Evolutionary conservation across 2,797 vertebrate species (phyloP).

Genomic region (Hemibagrus guttatus): DNA sequence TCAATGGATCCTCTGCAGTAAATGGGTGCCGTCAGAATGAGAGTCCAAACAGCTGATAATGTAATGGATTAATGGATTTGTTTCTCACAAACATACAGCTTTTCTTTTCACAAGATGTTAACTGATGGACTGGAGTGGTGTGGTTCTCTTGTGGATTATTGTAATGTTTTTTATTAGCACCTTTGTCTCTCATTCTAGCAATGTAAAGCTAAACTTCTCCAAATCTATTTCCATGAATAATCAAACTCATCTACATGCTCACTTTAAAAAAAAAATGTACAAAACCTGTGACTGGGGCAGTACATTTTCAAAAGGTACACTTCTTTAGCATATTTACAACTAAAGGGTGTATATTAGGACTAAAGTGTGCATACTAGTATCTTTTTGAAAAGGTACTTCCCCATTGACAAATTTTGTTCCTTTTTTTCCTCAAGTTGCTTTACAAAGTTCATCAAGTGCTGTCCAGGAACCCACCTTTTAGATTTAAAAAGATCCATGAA

Average conservation of each 20-base stretch:
- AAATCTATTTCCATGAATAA: background rate
- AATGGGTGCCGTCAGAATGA: background rate
- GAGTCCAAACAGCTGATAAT: background rate
- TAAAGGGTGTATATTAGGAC: no score
- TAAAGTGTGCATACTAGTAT: no score
- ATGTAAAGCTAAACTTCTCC: background rate
- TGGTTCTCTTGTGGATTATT: no score
- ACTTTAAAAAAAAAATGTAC: no score
- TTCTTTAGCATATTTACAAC: no score
- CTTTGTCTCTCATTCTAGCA: background rate
- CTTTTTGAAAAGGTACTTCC: no score
- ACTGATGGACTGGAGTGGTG: no score
- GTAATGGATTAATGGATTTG: background rate
- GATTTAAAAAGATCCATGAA: background rate
- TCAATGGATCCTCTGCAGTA: background rate
- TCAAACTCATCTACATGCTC: background rate
- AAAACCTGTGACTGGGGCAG: background rate
- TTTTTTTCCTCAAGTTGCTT: no score
- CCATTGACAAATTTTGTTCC: no score
- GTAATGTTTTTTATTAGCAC: background rate
- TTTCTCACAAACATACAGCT: background rate
- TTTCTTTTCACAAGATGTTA: background rate
- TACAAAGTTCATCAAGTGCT: no score
- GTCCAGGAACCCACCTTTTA: no score
- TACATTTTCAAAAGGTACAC: no score